These are phyloP conservation scores for Tricholauxania praeusta DNA, from an alignment of 2,888 invertebrate species.

Conservation along the genomic window DNA sequence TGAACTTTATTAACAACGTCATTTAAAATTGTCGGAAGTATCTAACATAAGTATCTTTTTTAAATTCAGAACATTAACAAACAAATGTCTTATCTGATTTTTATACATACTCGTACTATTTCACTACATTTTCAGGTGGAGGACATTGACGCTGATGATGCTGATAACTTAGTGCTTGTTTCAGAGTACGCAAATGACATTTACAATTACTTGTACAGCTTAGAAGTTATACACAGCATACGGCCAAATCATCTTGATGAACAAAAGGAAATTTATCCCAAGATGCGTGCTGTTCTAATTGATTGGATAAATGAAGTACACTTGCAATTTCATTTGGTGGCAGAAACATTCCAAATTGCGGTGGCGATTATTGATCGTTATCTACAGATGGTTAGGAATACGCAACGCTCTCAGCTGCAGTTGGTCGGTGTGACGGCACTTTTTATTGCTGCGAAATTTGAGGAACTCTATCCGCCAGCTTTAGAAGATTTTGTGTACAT, in stretches of 20 bases:
- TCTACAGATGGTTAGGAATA: constrained; percentile 73
- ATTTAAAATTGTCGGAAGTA: not conserved
- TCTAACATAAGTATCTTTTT: no score
- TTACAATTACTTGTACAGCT: constrained; percentile 81
- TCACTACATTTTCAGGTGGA: constrained; percentile 69
- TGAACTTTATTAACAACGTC: no score
- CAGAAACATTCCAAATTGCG: constrained; percentile 91
- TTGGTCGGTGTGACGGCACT: constrained; percentile 90
- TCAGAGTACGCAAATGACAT: constrained; percentile 91
- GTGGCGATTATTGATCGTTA: constrained; percentile 91
- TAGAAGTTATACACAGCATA: constrained; percentile 80
- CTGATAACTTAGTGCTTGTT: constrained; percentile 81
- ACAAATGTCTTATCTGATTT: no score
- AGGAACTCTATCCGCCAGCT: constrained; percentile 92
- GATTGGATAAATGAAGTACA: constrained; percentile 97
- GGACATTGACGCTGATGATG: constrained; percentile 82
- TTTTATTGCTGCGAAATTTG: constrained; percentile 93
- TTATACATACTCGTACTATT: no score
- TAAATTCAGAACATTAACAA: no score
- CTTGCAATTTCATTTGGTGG: constrained; percentile 82
- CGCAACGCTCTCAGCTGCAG: constrained; percentile 81
- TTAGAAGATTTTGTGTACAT: constrained; percentile 91
- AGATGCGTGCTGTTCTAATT: constrained; percentile 89
- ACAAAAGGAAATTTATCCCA: constrained; percentile 77
- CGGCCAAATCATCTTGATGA: constrained; percentile 75